Evolutionary conservation across 2,113 vertebrate genomes (phyloP).

Genomic region (Colistium nudipinnis): DNA sequence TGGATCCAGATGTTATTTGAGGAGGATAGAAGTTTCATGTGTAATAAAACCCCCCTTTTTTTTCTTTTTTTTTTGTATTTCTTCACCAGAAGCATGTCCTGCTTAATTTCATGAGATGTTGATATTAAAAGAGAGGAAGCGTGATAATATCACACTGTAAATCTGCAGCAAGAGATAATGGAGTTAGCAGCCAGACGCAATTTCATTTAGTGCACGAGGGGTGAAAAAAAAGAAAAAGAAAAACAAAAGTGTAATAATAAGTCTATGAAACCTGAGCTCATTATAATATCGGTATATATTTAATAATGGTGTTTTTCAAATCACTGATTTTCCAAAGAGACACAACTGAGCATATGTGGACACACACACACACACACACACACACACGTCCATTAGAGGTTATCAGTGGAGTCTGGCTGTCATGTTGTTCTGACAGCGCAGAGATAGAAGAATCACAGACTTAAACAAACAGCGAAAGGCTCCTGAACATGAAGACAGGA

Average conservation of each 20-base stretch:
- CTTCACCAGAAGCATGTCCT: not conserved
- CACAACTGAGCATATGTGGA: not conserved
- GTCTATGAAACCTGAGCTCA: constrained; percentile 45
- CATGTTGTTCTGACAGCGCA: constrained; percentile 43
- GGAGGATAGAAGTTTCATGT: not conserved
- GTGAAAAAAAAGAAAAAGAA: constrained; percentile 15
- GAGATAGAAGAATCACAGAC: constrained; percentile 43
- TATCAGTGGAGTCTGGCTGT: constrained; percentile 53
- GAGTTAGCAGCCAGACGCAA: constrained; percentile 23
- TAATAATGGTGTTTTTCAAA: constrained; percentile 16
- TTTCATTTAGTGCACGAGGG: constrained; percentile 25
- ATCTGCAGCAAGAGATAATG: constrained; percentile 46
- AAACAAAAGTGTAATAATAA: constrained; percentile 49
- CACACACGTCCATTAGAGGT: constrained; percentile 38
- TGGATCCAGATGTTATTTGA: not conserved
- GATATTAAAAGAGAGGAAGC: constrained; percentile 39
- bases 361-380: constrained; percentile 12
- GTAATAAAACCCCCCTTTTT: not conserved
- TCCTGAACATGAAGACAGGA: constrained; percentile 40
- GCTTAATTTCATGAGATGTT: not conserved
- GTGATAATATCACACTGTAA: constrained; percentile 3
- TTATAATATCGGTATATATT: constrained; percentile 22
- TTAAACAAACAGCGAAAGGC: constrained; percentile 54
- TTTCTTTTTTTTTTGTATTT: not conserved
- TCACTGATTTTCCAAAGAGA: not conserved